These are phyloP conservation scores for Echinops telfairi DNA, from an alignment of 2,113 vertebrate genomes.

Conservation along the genomic window DNA sequence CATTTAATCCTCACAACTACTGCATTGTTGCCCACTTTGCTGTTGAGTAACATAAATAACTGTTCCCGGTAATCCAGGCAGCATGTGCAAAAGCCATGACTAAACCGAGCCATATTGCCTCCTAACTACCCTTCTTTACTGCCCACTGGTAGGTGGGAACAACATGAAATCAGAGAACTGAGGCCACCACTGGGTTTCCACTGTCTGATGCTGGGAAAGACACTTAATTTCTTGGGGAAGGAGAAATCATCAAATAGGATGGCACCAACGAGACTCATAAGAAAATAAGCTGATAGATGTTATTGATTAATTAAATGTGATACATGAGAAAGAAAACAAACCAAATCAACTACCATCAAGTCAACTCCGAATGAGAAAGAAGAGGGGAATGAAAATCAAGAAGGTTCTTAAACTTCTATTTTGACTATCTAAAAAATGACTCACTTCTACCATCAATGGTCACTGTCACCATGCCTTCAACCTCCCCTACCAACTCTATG, in stretches of 20 bases:
- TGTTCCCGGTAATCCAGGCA: neutral
- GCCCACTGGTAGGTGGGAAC: too few relatives aligned
- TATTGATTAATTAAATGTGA: neutral
- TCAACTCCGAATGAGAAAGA: too few relatives aligned
- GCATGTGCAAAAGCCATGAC: too few relatives aligned
- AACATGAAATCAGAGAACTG: too few relatives aligned
- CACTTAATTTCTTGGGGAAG: neutral
- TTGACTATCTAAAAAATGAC: neutral
- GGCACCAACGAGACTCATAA: neutral
- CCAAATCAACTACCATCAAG: too few relatives aligned
- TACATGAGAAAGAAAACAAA: neutral
- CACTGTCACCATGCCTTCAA: neutral
- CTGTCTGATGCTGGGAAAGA: neutral
- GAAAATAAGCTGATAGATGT: neutral
- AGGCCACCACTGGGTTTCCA: neutral
- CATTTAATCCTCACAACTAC: too few relatives aligned
- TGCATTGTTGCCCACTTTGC: neutral
- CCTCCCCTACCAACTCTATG: too few relatives aligned
- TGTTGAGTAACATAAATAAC: neutral
- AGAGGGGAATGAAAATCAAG: neutral
- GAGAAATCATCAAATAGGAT: neutral
- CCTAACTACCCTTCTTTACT: too few relatives aligned
- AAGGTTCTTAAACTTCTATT: neutral
- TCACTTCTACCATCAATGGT: too few relatives aligned
- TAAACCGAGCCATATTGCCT: too few relatives aligned